A percentile compares a stretch with the other conserved stretches of the same genome.
phyloP scores from a whole-genome alignment of 2,113 vertebrate genomes.

The Pseudorhombus dupliciocellatus region DNA sequence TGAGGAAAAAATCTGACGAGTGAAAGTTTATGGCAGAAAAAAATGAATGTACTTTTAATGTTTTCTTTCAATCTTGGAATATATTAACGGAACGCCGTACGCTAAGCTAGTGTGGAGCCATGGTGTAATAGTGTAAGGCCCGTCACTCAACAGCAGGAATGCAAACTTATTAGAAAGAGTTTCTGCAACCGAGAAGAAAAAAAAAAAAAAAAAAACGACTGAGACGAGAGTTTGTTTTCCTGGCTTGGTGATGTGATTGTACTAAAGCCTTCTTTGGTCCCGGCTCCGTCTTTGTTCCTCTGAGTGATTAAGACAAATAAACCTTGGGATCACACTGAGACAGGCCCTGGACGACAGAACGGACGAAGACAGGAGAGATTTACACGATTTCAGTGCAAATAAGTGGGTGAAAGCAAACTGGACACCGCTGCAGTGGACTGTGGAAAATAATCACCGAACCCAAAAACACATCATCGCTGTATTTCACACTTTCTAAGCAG shows the following conservation, averaged over 20 bases:
- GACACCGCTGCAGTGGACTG: conserved; percentile 11
- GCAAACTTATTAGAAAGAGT: conserved; percentile 5
- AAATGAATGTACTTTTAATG: conserved; percentile 20
- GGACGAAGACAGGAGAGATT: conserved; percentile 19
- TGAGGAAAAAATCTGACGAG: neutral
- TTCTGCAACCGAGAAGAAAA: neutral
- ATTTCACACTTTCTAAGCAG: conserved; percentile 34
- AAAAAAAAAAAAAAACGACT: neutral
- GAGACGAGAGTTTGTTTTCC: conserved; percentile 55
- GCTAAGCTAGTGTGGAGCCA: neutral
- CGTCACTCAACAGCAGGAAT: conserved; percentile 11
- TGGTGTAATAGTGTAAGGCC: conserved; percentile 28
- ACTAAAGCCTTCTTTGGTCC: conserved; percentile 47
- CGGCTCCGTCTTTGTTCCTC: conserved; percentile 47
- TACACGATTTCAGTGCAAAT: conserved; percentile 21
- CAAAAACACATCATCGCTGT: conserved; percentile 26
- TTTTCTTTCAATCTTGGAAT: conserved; percentile 23
- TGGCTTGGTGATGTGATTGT: conserved; percentile 52
- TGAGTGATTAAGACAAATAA: conserved; percentile 69
- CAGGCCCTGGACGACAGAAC: conserved; percentile 40
- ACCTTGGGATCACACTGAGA: conserved; percentile 44
- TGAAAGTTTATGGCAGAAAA: neutral
- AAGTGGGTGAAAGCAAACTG: conserved; percentile 37
- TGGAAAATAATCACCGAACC: conserved; percentile 57
- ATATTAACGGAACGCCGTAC: conserved; percentile 4